Conservation (phyloP, 2,797 vertebrate species). For the Rhabdophis nuchalis region DNA sequence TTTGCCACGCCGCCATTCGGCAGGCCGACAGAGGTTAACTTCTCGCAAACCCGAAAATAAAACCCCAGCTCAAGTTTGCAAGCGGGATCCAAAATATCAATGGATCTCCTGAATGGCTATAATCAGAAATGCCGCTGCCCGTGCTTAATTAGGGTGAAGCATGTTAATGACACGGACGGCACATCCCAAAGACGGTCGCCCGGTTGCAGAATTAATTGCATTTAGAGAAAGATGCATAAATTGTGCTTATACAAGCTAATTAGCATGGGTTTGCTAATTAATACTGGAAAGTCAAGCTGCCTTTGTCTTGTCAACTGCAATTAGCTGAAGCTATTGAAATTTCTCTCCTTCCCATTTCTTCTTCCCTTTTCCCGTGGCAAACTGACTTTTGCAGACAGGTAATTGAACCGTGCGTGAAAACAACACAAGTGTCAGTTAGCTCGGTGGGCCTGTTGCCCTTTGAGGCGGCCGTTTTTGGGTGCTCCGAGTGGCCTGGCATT, state of each 20-base stretch:
- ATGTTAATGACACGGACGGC: slow-evolving; percentile 58
- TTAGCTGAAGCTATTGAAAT: slow-evolving; percentile 63
- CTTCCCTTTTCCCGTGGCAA: slow-evolving; percentile 5
- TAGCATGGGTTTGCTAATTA: slow-evolving; percentile 73
- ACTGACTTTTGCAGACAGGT: slow-evolving; percentile 26
- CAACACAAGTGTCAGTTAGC: fast-evolving
- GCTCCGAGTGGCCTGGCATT: background rate
- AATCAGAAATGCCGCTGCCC: slow-evolving; percentile 62
- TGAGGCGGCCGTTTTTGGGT: background rate
- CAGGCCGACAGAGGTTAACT: slow-evolving; percentile 39
- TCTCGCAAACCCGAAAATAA: slow-evolving; percentile 62
- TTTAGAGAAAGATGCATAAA: slow-evolving; percentile 68
- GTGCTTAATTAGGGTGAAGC: slow-evolving; percentile 68
- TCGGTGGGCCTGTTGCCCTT: background rate
- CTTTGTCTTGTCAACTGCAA: slow-evolving; percentile 71
- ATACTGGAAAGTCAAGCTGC: slow-evolving; percentile 71
- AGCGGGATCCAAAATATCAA: slow-evolving; percentile 57
- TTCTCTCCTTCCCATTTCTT: slow-evolving; percentile 3
- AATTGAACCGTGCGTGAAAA: background rate
- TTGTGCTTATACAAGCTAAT: slow-evolving; percentile 70
- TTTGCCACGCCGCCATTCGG: slow-evolving; percentile 31
- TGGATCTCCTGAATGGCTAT: slow-evolving; percentile 51
- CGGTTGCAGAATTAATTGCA: slow-evolving; percentile 66
- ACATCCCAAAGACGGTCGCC: slow-evolving; percentile 56
- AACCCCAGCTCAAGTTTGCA: slow-evolving; percentile 45